These are phyloP conservation scores for Osedax frankpressi DNA, from an alignment of 2,888 invertebrate genomes.

Conservation along the genomic window DNA sequence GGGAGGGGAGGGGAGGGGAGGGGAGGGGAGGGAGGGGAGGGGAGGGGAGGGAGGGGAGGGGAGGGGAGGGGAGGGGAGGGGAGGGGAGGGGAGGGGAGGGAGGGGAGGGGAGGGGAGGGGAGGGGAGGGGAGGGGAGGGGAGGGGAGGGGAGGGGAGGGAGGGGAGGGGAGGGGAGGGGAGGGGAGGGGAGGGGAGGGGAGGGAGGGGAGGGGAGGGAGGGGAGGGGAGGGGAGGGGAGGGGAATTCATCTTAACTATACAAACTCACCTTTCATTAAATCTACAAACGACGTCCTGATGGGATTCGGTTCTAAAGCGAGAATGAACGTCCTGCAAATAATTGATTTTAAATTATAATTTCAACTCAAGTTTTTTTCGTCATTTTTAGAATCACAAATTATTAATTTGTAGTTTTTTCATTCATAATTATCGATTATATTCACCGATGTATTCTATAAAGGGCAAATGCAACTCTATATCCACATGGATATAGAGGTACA, in stretches of 20 bases:
- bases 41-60: neutral
- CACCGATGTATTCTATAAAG: too few relatives aligned
- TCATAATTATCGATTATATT: too few relatives aligned
- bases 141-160: neutral
- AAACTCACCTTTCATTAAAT: slow-evolving; percentile 71
- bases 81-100: neutral
- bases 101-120: neutral
- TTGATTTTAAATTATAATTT: too few relatives aligned
- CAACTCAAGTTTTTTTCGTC: too few relatives aligned
- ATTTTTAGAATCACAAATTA: too few relatives aligned
- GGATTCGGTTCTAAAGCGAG: slow-evolving; percentile 82
- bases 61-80: slow-evolving; percentile 1
- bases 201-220: neutral
- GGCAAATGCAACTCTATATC: too few relatives aligned
- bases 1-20: neutral
- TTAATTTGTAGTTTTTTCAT: too few relatives aligned
- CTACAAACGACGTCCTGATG: slow-evolving; percentile 78
- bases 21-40: neutral
- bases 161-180: neutral
- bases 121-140: neutral
- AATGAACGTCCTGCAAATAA: slow-evolving; percentile 88
- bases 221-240: neutral
- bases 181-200: neutral
- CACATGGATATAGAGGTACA: too few relatives aligned
- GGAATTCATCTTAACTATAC: neutral